Percentiles rank a stretch among this genome's conserved stretches.
phyloP scores from a whole-genome alignment of 2,113 vertebrate genomes.

The Rhinolophus sinicus region DNA sequence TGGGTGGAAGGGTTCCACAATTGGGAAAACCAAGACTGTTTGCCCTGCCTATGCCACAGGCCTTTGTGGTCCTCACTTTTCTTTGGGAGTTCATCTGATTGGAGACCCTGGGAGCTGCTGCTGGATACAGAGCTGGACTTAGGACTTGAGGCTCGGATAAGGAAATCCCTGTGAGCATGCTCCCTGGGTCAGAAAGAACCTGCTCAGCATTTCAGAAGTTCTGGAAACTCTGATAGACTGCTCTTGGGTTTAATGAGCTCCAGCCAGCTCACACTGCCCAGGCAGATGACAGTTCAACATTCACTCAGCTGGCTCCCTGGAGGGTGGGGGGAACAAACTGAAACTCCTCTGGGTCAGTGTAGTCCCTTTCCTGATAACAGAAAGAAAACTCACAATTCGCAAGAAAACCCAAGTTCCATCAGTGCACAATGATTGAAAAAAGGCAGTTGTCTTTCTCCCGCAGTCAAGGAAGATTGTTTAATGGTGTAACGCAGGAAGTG shows the following conservation, averaged over 20 bases:
- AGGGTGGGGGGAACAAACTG: not conserved
- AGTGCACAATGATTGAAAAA: not conserved
- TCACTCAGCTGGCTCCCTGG: not conserved
- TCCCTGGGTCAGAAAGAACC: not conserved
- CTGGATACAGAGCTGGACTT: not conserved
- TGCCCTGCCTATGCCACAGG: not conserved
- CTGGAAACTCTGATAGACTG: not conserved
- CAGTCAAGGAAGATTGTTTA: not conserved
- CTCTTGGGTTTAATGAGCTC: not conserved
- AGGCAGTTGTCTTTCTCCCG: constrained; percentile 6
- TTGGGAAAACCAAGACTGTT: not conserved
- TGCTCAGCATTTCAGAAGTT: not conserved
- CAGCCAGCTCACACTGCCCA: not conserved
- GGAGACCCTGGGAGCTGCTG: not conserved
- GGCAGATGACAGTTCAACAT: not conserved
- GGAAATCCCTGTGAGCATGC: not conserved
- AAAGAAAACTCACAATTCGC: constrained; percentile 9
- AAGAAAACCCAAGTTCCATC: not conserved
- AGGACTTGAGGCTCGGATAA: not conserved
- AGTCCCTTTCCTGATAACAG: constrained; percentile 5
- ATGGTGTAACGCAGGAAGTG: not conserved
- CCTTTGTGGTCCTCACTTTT: not conserved
- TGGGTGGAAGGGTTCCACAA: not conserved
- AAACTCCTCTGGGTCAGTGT: not conserved
- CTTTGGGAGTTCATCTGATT: not conserved